phyloP scores from a whole-genome alignment of 1,140 invertebrate species.

The Colletes latitarsis region DNA sequence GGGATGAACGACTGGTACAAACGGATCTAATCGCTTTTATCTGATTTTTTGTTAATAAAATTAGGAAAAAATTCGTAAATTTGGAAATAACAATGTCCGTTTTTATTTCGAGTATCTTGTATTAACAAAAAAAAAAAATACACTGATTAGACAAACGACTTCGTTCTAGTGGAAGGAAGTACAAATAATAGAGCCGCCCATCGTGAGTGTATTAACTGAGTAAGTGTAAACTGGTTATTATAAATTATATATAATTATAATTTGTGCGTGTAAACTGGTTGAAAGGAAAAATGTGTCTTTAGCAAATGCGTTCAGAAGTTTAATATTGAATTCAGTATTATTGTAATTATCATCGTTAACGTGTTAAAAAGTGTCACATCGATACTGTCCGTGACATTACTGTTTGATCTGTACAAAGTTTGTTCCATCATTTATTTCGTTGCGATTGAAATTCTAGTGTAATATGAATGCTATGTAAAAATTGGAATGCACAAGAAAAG shows the following conservation, averaged over 20 bases:
- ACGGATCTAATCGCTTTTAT: too few species aligned
- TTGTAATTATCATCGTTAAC: slow-evolving; percentile 9
- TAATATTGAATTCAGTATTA: slow-evolving; percentile 10
- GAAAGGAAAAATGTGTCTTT: not conserved
- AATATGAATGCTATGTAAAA: not conserved
- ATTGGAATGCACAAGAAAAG: not conserved
- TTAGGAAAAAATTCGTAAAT: too few species aligned
- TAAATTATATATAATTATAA: not conserved
- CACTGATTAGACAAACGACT: not conserved
- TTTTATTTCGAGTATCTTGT: too few species aligned
- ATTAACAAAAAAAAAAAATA: not conserved
- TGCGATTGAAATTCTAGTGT: not conserved
- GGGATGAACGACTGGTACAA: too few species aligned
- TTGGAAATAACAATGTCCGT: too few species aligned
- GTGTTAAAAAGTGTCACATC: not conserved
- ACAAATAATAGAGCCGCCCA: too few species aligned
- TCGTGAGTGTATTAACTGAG: too few species aligned
- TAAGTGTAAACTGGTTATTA: too few species aligned
- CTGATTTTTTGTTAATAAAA: too few species aligned
- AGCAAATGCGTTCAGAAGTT: not conserved
- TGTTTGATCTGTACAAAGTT: not conserved
- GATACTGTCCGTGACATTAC: not conserved
- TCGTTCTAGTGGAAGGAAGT: too few species aligned
- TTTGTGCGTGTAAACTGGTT: not conserved
- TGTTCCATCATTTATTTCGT: not conserved